A percentile compares a stretch with the other conserved stretches of the same genome.
Evolutionary conservation across 2,888 invertebrate species (phyloP).

Genomic region (Tribolium freemani): DNA sequence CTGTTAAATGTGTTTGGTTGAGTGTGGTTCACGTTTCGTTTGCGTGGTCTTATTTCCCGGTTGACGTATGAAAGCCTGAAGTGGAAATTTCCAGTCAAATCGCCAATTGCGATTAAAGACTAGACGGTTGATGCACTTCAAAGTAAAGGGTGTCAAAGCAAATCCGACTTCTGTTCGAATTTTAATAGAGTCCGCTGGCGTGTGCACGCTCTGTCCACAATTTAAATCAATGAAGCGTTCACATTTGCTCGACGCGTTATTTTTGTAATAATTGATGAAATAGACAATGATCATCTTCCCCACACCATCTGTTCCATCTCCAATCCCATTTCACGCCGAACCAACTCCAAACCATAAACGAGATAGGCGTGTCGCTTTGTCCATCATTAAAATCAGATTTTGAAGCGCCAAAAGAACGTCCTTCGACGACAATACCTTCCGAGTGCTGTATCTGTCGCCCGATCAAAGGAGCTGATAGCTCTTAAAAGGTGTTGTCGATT

Average conservation of each 20-base stretch:
- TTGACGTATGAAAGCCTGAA: slow-evolving; percentile 23
- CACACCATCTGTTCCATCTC: slow-evolving; percentile 36
- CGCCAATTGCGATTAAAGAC: slow-evolving; percentile 41
- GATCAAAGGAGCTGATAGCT: slow-evolving; percentile 39
- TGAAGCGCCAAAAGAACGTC: slow-evolving; percentile 18
- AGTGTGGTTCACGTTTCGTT: neutral
- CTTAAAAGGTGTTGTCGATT: slow-evolving; percentile 50
- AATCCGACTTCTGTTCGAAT: slow-evolving; percentile 43
- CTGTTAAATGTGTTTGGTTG: neutral
- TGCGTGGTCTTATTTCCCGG: slow-evolving; percentile 22
- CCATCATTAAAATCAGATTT: slow-evolving; percentile 43
- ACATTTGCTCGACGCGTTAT: slow-evolving; percentile 31
- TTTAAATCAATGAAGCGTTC: slow-evolving; percentile 39
- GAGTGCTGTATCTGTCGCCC: slow-evolving; percentile 26
- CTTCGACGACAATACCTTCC: slow-evolving; percentile 17
- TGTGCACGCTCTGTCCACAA: slow-evolving; percentile 31
- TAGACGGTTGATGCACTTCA: slow-evolving; percentile 43
- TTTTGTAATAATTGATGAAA: slow-evolving; percentile 34
- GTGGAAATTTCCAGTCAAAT: slow-evolving; percentile 45
- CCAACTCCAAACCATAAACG: slow-evolving; percentile 23
- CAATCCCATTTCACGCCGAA: slow-evolving; percentile 51
- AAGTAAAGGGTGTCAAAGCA: slow-evolving; percentile 47
- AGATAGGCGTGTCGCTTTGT: slow-evolving; percentile 36
- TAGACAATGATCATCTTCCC: slow-evolving; percentile 20
- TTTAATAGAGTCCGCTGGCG: slow-evolving; percentile 37